These are phyloP conservation scores for Acrocephalus arundinaceus DNA, from an alignment of 2,113 vertebrate genomes.

Conservation along the genomic window DNA sequence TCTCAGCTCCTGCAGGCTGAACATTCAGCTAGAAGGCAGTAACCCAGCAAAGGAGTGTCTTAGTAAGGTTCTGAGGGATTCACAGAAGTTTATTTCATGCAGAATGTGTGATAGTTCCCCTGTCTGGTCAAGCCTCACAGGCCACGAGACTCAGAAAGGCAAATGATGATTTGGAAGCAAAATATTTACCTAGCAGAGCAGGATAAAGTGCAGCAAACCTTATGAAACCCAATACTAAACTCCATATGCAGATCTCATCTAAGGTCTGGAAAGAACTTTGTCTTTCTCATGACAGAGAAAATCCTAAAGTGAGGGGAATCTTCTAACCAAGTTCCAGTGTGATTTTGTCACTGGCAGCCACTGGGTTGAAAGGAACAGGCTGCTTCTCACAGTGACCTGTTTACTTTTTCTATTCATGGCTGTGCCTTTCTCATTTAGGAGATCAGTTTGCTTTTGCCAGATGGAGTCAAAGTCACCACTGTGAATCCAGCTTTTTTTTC, in stretches of 20 bases:
- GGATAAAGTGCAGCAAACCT: constrained; percentile 1
- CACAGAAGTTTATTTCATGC: neutral
- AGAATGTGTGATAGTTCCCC: neutral
- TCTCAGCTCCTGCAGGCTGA: neutral
- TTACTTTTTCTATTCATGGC: constrained; percentile 9
- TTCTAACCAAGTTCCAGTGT: neutral
- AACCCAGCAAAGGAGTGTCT: neutral
- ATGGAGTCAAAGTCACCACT: constrained; percentile 65
- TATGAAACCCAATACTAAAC: neutral
- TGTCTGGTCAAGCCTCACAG: neutral
- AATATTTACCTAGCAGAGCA: neutral
- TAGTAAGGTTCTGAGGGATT: neutral
- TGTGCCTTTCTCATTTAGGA: constrained; percentile 39
- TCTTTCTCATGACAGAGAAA: neutral
- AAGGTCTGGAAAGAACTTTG: neutral
- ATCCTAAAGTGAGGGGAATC: neutral
- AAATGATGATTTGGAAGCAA: neutral
- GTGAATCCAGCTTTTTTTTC: constrained; percentile 44
- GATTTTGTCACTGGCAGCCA: neutral
- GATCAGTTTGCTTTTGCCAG: constrained; percentile 34
- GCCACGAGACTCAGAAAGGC: neutral
- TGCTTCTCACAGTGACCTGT: neutral
- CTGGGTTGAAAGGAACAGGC: neutral
- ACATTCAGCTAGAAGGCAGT: neutral
- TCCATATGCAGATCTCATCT: neutral